Evolutionary conservation across 2,113 vertebrate species (phyloP), one percentile per base, ranked within the genome.

Genomic region (Apodemus speciosus): DNA sequence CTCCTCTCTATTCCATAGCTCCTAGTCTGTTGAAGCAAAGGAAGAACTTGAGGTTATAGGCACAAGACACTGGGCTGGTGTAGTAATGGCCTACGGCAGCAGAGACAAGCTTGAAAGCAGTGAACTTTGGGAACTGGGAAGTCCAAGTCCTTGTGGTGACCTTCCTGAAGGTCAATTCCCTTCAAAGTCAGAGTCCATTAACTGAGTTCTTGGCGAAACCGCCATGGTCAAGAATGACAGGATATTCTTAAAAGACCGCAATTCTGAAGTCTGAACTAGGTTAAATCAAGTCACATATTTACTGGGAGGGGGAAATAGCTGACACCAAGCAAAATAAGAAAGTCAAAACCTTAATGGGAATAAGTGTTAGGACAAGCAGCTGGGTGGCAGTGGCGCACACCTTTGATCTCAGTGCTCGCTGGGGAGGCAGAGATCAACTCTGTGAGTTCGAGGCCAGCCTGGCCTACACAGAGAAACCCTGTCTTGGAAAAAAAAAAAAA

Each of bases 181-280:
- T 92, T 79, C 79, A 88, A 75, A 83, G 85, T 90, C 38, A 62
- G 62, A 87, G 32, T 71, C 69, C 90, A 81, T 85, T 90, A 89
- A 93, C 53, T 43, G 46, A n/a, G 58, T 81, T 92, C 49, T 69
- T 75, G 46, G 25, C 35, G 83, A 38, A 40, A 81, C 69, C 71
- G 49, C 77, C 71, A 85, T 72, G 23, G 58, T 73, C 35, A 90
- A 64, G 32, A 3, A 69, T 73, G 71, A 69, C 56, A 14, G 4
- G 79, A 58, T 72, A n/a, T 75, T 80, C 56, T 90, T 60, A 92
- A 7, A 25, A 76, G 89, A 79, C 21, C 75, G 23, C 27, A 76
- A 35, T 21, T 92, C 60, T 76, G 51, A 92, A 56, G 38, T 69
- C 72, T 95, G 43, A 79, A 89, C 30, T 73, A 72, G 86, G 86